These are phyloP conservation scores for Cephus pulcher DNA, from an alignment of 2,888 invertebrate genomes.

Conservation along the genomic window DNA sequence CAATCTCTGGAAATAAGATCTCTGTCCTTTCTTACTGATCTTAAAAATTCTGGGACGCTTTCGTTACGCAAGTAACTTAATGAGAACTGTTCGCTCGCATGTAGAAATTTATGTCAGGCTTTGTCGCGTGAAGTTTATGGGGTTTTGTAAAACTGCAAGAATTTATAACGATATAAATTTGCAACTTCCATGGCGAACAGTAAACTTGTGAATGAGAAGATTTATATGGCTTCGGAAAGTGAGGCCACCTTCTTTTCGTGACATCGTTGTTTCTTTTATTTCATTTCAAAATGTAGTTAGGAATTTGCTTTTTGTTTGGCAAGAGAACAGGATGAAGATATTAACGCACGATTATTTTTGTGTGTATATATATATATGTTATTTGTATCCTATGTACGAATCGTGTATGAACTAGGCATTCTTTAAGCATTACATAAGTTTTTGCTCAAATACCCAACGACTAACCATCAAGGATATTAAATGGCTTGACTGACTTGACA, in stretches of 20 bases:
- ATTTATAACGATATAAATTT: background rate
- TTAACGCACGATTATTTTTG: background rate
- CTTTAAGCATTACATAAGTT: background rate
- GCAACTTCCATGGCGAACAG: background rate
- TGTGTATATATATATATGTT: background rate
- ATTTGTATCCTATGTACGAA: background rate
- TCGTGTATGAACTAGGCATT: background rate
- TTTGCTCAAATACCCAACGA: background rate
- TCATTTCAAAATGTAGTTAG: background rate
- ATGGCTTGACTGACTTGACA: constrained; percentile 30
- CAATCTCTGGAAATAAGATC: background rate
- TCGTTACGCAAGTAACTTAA: background rate
- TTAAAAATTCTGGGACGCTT: background rate
- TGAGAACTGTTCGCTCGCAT: background rate
- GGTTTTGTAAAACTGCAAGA: background rate
- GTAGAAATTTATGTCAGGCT: background rate
- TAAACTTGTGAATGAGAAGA: background rate
- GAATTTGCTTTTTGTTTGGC: background rate
- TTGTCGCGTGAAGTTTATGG: background rate
- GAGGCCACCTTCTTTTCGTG: background rate
- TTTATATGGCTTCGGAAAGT: background rate
- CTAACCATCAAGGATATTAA: constrained; percentile 7
- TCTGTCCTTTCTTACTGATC: background rate
- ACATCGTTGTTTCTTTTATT: background rate
- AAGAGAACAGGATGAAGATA: background rate